phyloP scores from a whole-genome alignment of 2,113 vertebrate genomes.

The Phainopepla nitens region DNA sequence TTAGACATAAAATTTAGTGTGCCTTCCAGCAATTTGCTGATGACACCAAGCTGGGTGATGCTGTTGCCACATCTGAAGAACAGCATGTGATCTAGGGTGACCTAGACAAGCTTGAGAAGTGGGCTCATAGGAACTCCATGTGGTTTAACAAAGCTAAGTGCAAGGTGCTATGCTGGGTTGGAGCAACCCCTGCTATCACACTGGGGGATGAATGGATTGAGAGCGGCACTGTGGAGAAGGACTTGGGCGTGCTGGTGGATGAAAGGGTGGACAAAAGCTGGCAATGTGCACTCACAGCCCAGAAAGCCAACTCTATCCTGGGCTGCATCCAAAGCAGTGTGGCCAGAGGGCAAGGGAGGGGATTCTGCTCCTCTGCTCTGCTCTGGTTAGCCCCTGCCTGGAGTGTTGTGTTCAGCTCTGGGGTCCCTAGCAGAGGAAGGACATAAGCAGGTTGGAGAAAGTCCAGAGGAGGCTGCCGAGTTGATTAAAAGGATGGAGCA shows the following conservation, averaged over 20 bases:
- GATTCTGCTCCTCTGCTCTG: not conserved
- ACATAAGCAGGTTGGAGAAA: not conserved
- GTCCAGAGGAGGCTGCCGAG: not conserved
- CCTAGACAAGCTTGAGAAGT: not conserved
- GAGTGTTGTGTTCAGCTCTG: not conserved
- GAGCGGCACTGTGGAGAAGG: not conserved
- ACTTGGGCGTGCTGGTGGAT: not conserved
- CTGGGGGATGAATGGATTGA: not conserved
- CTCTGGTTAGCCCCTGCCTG: not conserved
- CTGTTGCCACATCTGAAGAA: not conserved
- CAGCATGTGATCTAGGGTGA: not conserved
- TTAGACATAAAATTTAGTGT: not conserved
- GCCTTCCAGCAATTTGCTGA: not conserved
- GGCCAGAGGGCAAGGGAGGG: not conserved
- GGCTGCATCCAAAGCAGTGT: not conserved
- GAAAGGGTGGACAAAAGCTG: not conserved
- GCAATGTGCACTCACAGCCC: not conserved
- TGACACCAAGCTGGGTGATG: not conserved
- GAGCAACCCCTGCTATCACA: not conserved
- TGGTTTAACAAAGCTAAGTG: not conserved
- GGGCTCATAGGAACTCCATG: not conserved
- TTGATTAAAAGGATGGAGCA: not conserved
- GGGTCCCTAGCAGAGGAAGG: not conserved
- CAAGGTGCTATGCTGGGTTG: not conserved
- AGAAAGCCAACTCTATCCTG: not conserved